Base-by-base conservation (phyloP, 2,113 vertebrate genomes). In the Lipotes vexillifer region DNA sequence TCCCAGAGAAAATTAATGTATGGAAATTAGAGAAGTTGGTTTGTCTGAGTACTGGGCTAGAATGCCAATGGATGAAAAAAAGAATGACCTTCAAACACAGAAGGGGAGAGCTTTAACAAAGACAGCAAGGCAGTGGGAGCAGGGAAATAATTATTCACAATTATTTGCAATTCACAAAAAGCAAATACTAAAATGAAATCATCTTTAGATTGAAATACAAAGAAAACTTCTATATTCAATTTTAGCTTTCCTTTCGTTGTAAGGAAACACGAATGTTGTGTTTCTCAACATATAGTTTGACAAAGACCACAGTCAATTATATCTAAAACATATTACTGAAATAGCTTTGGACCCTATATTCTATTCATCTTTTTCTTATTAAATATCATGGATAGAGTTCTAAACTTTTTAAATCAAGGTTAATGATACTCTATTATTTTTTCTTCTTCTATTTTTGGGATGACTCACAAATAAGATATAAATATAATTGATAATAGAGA, bases 401-500 rank as follows among this genome's bases (percentile, higher is more conserved):
- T 86, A 63, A 95, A 72, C 14, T 29, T 33, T 85, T 44, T 71
- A 44, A 81, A 27, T 63, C 63, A 93, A 83, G 68, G 52, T 94
- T 65, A 74, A 90, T 38, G 13, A n/a, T 85, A 27, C 84, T 85
- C 69, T 97, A 66, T 66, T 91, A 93, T 38, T 78, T 88, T 93
- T 92, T 85, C 6, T 0, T 31, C 78, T 94, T 96, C 93, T 86
- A 0, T 89, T 97, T 97, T 86, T 72, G 27, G 78, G 95, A 74
- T 90, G 5, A 21, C 6, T 20, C 69, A 96, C 44, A 93, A 97
- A 84, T 68, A 95, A 94, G 5, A 55, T 84, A 10, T 38, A 92
- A 93, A 80, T 80, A 44, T 57, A 93, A 96, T 97, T 96, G 7
- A 55, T 72, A 96, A 81, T 6, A 87, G 7, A 95, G 55, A 96